Percentiles rank a stretch among this genome's conserved stretches.
These are phyloP conservation scores for Dromococcyx pavoninus DNA, from an alignment of 2,797 vertebrate genomes.

Conservation along the genomic window DNA sequence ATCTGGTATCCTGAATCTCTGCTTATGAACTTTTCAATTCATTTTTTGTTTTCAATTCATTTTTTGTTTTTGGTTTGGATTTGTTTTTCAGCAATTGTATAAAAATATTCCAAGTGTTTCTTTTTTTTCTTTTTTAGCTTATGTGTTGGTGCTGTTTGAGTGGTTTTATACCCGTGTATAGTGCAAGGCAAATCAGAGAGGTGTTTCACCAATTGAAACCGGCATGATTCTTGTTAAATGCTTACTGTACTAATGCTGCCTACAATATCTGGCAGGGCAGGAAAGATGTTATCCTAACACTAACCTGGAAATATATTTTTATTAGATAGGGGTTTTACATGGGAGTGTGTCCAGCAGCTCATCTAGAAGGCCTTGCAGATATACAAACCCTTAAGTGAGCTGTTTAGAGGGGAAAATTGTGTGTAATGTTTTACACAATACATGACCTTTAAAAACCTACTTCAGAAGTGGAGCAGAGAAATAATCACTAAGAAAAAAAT, in stretches of 20 bases:
- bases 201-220: neutral
- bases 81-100: neutral
- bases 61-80: neutral
- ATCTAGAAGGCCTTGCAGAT: neutral
- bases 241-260: neutral
- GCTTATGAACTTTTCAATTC: neutral
- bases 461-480: constrained; percentile 22
- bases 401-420: neutral
- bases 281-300: neutral
- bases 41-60: neutral
- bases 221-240: neutral
- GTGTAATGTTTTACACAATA: neutral
- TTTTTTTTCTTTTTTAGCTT: neutral
- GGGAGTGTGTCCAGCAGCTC: neutral
- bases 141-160: neutral
- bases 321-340: fast-evolving
- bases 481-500: neutral
- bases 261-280: neutral
- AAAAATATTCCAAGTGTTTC: neutral
- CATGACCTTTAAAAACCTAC: neutral
- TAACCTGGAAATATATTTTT: neutral
- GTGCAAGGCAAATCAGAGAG: neutral
- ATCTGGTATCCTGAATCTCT: neutral
- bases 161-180: neutral
- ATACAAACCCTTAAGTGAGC: neutral